Evolutionary conservation across 2,888 invertebrate species (phyloP).

Genomic region (Epinotia brunnichana): DNA sequence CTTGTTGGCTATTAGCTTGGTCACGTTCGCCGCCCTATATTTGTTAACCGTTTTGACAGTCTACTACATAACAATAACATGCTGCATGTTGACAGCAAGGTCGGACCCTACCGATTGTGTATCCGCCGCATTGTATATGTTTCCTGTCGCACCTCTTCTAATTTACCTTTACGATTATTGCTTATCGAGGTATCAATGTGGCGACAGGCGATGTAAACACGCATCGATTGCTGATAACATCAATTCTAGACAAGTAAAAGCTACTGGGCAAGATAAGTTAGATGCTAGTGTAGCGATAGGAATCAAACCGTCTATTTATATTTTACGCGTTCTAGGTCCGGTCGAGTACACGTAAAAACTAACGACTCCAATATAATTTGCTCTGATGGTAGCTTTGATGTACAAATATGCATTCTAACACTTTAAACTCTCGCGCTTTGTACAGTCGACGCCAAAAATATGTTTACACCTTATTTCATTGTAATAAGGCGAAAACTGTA

Average conservation of each 20-base stretch:
- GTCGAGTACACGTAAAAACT: not conserved
- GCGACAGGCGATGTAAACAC: slow-evolving; percentile 39
- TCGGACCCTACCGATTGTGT: slow-evolving; percentile 70
- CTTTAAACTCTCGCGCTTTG: no score
- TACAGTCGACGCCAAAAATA: no score
- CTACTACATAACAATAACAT: slow-evolving; percentile 21
- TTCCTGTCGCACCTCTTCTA: slow-evolving; percentile 74
- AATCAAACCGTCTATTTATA: slow-evolving; percentile 29
- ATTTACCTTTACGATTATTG: slow-evolving; percentile 71
- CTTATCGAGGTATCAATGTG: slow-evolving; percentile 54
- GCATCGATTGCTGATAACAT: slow-evolving; percentile 33
- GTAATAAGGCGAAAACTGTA: no score
- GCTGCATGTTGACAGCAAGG: slow-evolving; percentile 59
- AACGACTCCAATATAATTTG: not conserved
- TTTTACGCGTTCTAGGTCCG: slow-evolving; percentile 14
- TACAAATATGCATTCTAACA: not conserved
- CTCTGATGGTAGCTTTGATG: not conserved
- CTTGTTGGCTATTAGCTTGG: not conserved
- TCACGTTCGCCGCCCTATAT: slow-evolving; percentile 10
- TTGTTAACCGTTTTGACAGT: slow-evolving; percentile 1
- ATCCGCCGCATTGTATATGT: slow-evolving; percentile 73
- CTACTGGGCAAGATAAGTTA: slow-evolving; percentile 31
- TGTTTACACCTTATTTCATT: no score
- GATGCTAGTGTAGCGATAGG: slow-evolving; percentile 29
- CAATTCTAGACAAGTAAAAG: slow-evolving; percentile 39